phyloP scores from a whole-genome alignment of 2,797 vertebrate genomes.

The Squalus acanthias region DNA sequence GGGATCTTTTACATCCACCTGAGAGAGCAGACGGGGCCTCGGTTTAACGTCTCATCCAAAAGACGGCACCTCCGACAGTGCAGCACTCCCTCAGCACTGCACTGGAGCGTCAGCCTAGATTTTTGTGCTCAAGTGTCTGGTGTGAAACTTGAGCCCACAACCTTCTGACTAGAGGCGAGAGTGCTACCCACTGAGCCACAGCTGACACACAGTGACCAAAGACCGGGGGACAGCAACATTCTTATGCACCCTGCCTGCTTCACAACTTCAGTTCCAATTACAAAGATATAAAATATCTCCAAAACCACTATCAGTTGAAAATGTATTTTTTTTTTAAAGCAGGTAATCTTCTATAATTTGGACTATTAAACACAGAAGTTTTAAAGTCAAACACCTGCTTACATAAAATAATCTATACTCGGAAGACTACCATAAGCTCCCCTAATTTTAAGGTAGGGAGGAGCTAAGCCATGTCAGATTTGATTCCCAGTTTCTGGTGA shows the following conservation, averaged over 20 bases:
- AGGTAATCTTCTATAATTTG: background rate
- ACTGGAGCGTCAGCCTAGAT: too few species aligned
- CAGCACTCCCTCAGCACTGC: too few species aligned
- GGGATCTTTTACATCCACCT: too few species aligned
- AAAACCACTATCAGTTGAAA: background rate
- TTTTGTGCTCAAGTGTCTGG: too few species aligned
- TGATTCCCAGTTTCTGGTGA: background rate
- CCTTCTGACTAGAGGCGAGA: too few species aligned
- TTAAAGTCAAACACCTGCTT: background rate
- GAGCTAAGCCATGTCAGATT: too few species aligned
- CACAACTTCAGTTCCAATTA: background rate
- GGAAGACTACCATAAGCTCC: background rate
- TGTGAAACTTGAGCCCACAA: too few species aligned
- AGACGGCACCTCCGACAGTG: too few species aligned
- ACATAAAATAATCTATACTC: background rate
- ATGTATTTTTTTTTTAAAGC: background rate
- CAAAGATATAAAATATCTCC: background rate
- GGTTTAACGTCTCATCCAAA: too few species aligned
- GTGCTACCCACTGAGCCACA: too few species aligned
- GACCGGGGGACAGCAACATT: background rate
- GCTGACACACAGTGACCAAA: background rate
- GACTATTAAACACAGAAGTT: background rate
- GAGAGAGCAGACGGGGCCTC: too few species aligned
- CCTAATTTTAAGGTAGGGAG: background rate
- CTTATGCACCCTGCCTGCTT: background rate